These are phyloP conservation scores for Pterostichus niger DNA, from an alignment of 2,888 invertebrate species.

Conservation along the genomic window DNA sequence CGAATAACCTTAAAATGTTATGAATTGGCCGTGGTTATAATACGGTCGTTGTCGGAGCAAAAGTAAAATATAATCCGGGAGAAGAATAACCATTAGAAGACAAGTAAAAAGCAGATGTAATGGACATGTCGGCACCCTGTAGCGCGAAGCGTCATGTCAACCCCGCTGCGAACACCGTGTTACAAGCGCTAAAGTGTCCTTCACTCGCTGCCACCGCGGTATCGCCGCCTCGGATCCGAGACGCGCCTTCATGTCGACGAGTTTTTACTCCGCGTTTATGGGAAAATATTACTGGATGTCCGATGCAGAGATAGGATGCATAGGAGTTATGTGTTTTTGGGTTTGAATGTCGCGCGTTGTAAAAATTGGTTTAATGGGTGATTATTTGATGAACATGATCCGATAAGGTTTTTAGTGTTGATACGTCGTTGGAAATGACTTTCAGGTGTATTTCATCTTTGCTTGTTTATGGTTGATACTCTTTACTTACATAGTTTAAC, in stretches of 20 bases:
- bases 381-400: constrained; percentile 3
- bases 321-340: constrained; percentile 14
- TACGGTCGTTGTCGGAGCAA: not conserved
- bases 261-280: constrained; percentile 28
- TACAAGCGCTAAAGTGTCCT: constrained; percentile 70
- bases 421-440: no score
- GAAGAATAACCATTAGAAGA: constrained; percentile 7
- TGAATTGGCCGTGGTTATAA: no score
- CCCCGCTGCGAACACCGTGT: constrained; percentile 71
- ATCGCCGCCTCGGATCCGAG: constrained; percentile 1
- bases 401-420: constrained; percentile 4
- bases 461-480: no score
- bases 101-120: constrained; percentile 36
- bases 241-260: constrained; percentile 3
- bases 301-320: not conserved
- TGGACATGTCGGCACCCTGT: constrained; percentile 61
- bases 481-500: no score
- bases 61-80: constrained; percentile 19
- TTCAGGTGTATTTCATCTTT: no score
- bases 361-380: constrained; percentile 32
- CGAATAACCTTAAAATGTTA: no score
- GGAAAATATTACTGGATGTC: constrained; percentile 21
- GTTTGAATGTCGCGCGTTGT: constrained; percentile 4
- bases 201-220: not conserved
- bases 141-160: constrained; percentile 48